A percentile compares a stretch with the other conserved stretches of the same genome.
phyloP scores from a whole-genome alignment of 1,140 invertebrate species.

The Drosophila seguyi region DNA sequence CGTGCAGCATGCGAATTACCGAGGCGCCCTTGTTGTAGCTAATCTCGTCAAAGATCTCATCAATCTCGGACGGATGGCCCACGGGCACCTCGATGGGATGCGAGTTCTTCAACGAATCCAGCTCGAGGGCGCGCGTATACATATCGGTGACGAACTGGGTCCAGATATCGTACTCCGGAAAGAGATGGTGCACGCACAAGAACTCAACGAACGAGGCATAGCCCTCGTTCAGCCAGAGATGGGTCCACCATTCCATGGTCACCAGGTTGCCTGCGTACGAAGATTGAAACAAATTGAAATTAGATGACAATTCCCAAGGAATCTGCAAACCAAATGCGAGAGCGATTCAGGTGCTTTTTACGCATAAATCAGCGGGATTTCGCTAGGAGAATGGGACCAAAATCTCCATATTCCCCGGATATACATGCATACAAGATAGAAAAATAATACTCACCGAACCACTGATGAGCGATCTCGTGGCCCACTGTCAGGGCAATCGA shows the following conservation, averaged over 20 bases:
- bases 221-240: constrained; percentile 96
- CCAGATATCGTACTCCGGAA: constrained; percentile 97
- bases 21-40: constrained; percentile 97
- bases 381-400: too few species aligned
- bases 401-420: too few species aligned
- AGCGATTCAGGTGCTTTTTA: constrained; percentile 14
- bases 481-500: constrained; percentile 94
- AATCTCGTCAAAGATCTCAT: constrained; percentile 98
- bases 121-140: constrained; percentile 92
- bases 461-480: constrained; percentile 95
- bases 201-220: constrained; percentile 96
- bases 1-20: constrained; percentile 98
- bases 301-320: background rate
- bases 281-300: background rate
- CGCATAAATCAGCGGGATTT: background rate
- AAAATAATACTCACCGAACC: constrained; percentile 89
- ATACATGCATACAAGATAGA: background rate
- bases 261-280: constrained; percentile 88
- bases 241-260: constrained; percentile 96
- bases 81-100: constrained; percentile 97
- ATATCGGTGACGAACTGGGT: constrained; percentile 95
- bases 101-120: constrained; percentile 95
- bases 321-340: constrained; percentile 30
- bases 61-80: constrained; percentile 95
- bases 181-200: constrained; percentile 93